Percentiles rank a stretch among this genome's conserved stretches.
Evolutionary conservation across 2,797 vertebrate genomes (phyloP).

Genomic region (Pseudochirops corinnae): DNA sequence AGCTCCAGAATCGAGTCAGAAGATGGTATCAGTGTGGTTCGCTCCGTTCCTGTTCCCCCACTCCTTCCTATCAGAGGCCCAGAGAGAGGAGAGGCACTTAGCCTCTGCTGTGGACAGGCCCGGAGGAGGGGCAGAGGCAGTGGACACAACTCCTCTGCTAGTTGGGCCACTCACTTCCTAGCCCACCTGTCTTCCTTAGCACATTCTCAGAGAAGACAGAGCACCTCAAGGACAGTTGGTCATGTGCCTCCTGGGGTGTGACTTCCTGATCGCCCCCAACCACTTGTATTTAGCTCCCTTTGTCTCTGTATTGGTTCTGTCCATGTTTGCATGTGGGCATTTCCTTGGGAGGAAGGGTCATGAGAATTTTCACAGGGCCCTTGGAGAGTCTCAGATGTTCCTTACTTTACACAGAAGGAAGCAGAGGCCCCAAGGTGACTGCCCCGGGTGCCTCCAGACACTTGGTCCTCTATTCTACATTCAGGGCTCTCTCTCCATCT

Average conservation of each 20-base stretch:
- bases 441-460: no score
- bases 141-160: not conserved
- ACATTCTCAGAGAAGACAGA: no score
- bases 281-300: not conserved
- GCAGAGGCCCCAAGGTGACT: no score
- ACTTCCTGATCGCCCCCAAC: not conserved
- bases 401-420: no score
- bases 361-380: not conserved
- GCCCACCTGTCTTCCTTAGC: not conserved
- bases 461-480: not conserved
- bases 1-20: not conserved
- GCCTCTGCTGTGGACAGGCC: not conserved
- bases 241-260: not conserved
- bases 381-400: not conserved
- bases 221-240: no score
- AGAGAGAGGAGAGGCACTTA: not conserved
- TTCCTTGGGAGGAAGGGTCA: not conserved
- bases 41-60: not conserved
- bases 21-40: not conserved
- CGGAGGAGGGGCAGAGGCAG: not conserved
- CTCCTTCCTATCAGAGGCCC: not conserved
- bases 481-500: not conserved
- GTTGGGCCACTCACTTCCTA: not conserved
- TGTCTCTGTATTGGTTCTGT: not conserved
- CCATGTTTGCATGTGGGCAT: not conserved